Evolutionary conservation across 2,888 invertebrate species (phyloP), one percentile per base, ranked within the genome.

Genomic region (Prosopocoilus inquinatus): DNA sequence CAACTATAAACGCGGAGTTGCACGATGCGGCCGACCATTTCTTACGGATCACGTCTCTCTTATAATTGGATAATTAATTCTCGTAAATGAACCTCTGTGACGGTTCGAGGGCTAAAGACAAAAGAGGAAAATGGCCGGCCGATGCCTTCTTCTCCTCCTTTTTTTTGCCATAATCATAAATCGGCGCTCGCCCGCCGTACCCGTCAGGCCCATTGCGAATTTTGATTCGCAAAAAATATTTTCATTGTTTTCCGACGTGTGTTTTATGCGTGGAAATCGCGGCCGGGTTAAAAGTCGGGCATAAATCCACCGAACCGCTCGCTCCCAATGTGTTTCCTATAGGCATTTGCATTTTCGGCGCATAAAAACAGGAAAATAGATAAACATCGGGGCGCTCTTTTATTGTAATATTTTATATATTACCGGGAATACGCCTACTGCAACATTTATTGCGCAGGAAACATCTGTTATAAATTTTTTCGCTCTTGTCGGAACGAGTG

Each of bases 21-120:
- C 41, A 45, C 11, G 41, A 50, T 35, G 20, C 13, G 51, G 50
- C 58, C 13, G 51, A 47, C 58, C 58, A 56, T 61, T 66, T 62
- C 66, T 67, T 63, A 58, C 56, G 57, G 61, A 57, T 66, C 67
- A 64, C 68, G 68, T 70, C 67, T 67, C 67, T 67, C 66, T 16
- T 69, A 73, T 74, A 74, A 74, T 75, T 74, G 74, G 72, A 72
- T 73, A 75, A 75, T 75, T 75, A 75, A 74, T 75, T 74, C 70
- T 69, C 70, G 70, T 63, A 72, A 74, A 71, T 71, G 71, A 74
- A 73, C 71, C 69, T 60, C 69, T 67, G 67, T 67, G 70, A 67
- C 69, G 68, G 67, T 62, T 66, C 64, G 59, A 62, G 61, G 63
- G 62, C 63, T 46, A 67, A 64, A 69, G 68, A 69, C 67, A 68